A percentile compares a stretch with the other conserved stretches of the same genome.
Evolutionary conservation across 2,797 vertebrate species (phyloP).

Genomic region (Catostomus latipinnis): DNA sequence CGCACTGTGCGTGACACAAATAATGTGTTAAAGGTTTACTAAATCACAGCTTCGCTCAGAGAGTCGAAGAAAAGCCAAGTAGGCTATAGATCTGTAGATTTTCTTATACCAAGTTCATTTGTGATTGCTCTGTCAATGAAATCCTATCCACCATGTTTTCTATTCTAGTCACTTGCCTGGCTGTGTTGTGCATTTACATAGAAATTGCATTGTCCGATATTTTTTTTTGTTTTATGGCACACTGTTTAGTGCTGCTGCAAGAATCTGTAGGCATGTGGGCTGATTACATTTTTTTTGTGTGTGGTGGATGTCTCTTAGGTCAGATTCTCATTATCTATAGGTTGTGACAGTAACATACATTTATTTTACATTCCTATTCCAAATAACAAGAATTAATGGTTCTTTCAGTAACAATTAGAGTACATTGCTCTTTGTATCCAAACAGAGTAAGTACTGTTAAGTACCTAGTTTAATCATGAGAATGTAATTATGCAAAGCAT

Average conservation of each 20-base stretch:
- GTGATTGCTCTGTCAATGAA: constrained; percentile 36
- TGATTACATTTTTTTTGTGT: background rate
- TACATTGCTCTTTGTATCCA: constrained; percentile 18
- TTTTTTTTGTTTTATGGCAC: constrained; percentile 18
- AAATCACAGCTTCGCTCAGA: constrained; percentile 32
- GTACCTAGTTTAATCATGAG: constrained; percentile 28
- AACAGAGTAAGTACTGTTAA: constrained; percentile 23
- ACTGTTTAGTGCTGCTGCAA: constrained; percentile 14
- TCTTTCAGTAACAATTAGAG: constrained; percentile 9
- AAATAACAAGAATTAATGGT: background rate
- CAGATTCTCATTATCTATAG: background rate
- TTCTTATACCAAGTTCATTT: constrained; percentile 50
- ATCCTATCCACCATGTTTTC: constrained; percentile 32
- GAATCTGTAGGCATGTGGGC: constrained; percentile 20
- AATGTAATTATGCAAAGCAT: constrained; percentile 30
- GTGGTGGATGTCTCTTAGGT: background rate
- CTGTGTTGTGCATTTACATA: constrained; percentile 58
- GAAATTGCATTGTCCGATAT: constrained; percentile 49
- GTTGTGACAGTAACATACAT: background rate
- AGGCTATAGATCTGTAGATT: constrained; percentile 14
- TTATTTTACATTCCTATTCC: constrained; percentile 10
- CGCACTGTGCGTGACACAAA: background rate
- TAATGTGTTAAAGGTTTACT: constrained; percentile 36
- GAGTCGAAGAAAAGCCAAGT: background rate
- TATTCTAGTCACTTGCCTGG: constrained; percentile 49